Evolutionary conservation across 2,113 vertebrate genomes (phyloP), one percentile per base, ranked within the genome.

Genomic region (Mesoclemmys tuberculata): DNA sequence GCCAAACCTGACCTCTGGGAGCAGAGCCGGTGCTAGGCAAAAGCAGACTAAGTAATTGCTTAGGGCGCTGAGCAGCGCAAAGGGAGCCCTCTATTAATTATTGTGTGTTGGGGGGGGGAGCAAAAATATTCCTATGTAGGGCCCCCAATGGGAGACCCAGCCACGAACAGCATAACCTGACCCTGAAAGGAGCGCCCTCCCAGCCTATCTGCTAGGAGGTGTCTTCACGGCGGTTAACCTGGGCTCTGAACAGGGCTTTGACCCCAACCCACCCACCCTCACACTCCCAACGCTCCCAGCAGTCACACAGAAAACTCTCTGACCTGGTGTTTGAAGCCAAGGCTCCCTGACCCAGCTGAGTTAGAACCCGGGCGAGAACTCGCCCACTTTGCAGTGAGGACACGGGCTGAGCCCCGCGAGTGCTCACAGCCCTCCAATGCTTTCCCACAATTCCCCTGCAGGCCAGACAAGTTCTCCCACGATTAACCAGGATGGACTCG

Each of bases 101-200:
- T 52, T 49, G 14, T 52, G 51, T 5, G 51, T 18, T 16, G 51
- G 51, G 51, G 46, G 51, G 46, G 51, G 51, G 51, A 18, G 51
- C 16, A 52, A 49, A 49, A 49, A 49, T 13, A 12, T 52, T 52
- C 51, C 51, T 52, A 52, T 14, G 16, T 18, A 52, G 14, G 51
- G 51, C 51, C 16, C 51, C 51, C 16, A 52, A 10, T 49, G 51
- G 13, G 16, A n/a, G 14, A 64, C 61, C 58, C 16, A 31, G 61
- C 61, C 61, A 35, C 7, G 7, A 8, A 14, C 7, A 93, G 95
- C 90, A 94, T 94, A 93, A 81, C 78, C 95, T 95, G 95, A 95
- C 93, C 94, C 94, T 94, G 91, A 95, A 90, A 96, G 95, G 6
- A 35, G 31, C 14, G 3, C 7, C 19, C 31, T 64, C 31, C 61